These are phyloP conservation scores for Cephonodes hylas DNA, from an alignment of 2,888 invertebrate species.

Conservation along the genomic window DNA sequence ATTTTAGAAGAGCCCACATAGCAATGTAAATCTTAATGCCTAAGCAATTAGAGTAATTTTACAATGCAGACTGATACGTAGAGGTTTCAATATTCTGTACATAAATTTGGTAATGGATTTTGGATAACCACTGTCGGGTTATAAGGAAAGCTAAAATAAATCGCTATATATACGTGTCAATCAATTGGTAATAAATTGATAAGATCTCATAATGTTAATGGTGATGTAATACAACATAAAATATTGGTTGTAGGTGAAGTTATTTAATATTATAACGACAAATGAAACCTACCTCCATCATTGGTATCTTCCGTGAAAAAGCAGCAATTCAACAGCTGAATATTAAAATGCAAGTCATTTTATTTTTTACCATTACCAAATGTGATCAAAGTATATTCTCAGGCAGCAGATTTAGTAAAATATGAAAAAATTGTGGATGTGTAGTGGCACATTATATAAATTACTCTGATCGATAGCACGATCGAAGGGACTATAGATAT, in stretches of 20 bases:
- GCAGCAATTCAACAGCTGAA: too few relatives aligned
- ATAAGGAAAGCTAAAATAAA: neutral
- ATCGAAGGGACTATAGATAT: too few relatives aligned
- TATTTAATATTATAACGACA: neutral
- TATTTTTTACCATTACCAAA: too few relatives aligned
- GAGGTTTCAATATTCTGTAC: slow-evolving; percentile 60
- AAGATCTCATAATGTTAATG: neutral
- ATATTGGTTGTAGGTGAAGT: neutral
- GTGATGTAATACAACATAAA: neutral
- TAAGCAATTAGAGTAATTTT: slow-evolving; percentile 59
- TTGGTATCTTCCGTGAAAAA: neutral
- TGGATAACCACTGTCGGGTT: neutral
- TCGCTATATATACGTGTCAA: slow-evolving; percentile 23
- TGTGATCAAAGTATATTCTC: too few relatives aligned
- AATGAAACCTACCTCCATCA: too few relatives aligned
- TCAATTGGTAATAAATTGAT: neutral
- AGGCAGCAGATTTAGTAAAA: too few relatives aligned
- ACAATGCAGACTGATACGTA: slow-evolving; percentile 78
- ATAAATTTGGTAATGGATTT: slow-evolving; percentile 31
- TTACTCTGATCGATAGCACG: too few relatives aligned
- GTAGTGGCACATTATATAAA: too few relatives aligned
- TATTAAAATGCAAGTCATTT: too few relatives aligned
- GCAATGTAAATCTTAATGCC: slow-evolving; percentile 52
- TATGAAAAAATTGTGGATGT: too few relatives aligned
- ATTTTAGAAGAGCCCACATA: slow-evolving; percentile 71